A percentile compares a stretch with the other conserved stretches of the same genome.
These are phyloP conservation scores for Eupleurogrammus muticus DNA, from an alignment of 2,797 vertebrate genomes.

Conservation along the genomic window DNA sequence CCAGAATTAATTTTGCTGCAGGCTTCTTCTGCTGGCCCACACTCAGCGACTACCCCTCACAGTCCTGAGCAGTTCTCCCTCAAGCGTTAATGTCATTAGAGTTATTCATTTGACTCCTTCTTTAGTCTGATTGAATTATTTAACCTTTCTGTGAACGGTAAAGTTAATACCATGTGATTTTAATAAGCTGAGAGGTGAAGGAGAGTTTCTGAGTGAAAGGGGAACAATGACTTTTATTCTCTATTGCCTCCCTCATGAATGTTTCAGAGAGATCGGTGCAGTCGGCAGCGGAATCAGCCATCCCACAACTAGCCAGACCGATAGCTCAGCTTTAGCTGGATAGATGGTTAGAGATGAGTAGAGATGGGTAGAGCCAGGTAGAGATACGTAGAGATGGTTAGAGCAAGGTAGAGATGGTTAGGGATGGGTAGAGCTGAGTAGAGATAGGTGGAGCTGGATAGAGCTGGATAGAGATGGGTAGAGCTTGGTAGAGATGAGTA, in stretches of 20 bases:
- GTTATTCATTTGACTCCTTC: conserved; percentile 83
- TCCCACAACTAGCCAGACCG: conserved; percentile 51
- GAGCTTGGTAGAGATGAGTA: no score
- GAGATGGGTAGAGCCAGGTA: no score
- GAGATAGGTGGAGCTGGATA: no score
- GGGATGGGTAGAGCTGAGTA: no score
- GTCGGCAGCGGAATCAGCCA: conserved; percentile 64
- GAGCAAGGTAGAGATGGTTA: no score
- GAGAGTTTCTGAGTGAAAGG: conserved; percentile 64
- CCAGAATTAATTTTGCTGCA: conserved; percentile 65
- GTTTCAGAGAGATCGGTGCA: conserved; percentile 69
- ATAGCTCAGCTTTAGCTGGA: conserved; percentile 52
- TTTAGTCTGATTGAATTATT: conserved; percentile 86
- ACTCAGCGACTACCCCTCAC: conserved; percentile 59
- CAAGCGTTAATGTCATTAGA: conserved; percentile 83
- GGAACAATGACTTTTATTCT: conserved; percentile 72
- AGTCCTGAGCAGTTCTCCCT: conserved; percentile 70
- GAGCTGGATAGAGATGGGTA: no score
- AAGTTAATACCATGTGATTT: conserved; percentile 86
- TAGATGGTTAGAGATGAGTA: conserved; percentile 3
- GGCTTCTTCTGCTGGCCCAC: conserved; percentile 56
- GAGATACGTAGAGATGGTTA: no score
- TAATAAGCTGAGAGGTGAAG: conserved; percentile 84
- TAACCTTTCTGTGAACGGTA: conserved; percentile 77
- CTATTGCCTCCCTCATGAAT: conserved; percentile 72